phyloP scores from a whole-genome alignment of 2,113 vertebrate species.

The Planiliza haematocheilus region DNA sequence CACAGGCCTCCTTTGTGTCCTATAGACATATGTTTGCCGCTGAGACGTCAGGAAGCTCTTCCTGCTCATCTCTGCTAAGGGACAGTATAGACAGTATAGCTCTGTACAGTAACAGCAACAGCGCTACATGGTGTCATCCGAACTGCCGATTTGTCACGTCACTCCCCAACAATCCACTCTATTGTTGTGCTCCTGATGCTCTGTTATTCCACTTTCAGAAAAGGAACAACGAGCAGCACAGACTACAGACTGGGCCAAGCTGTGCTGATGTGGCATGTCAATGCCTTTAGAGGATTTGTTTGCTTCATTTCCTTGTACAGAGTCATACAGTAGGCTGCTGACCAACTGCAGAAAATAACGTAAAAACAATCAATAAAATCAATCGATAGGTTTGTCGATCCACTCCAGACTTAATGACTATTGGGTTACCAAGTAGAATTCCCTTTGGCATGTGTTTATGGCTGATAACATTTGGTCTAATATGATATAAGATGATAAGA shows the following conservation, averaged over 20 bases:
- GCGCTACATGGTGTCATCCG: constrained; percentile 20
- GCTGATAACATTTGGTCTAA: no score
- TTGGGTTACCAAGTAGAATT: not conserved
- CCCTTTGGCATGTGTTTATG: no score
- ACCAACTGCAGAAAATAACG: not conserved
- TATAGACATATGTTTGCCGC: not conserved
- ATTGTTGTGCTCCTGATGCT: constrained; percentile 51
- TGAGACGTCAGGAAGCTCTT: constrained; percentile 33
- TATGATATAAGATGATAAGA: no score
- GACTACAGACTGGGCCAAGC: not conserved
- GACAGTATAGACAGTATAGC: constrained; percentile 27
- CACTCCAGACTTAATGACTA: not conserved
- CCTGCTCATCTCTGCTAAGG: constrained; percentile 17
- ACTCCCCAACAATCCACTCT: constrained; percentile 49
- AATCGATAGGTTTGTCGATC: not conserved
- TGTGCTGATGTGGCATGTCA: constrained; percentile 14
- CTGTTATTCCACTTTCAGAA: not conserved
- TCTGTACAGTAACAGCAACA: constrained; percentile 36
- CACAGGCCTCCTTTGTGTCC: constrained; percentile 45
- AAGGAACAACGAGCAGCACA: constrained; percentile 5
- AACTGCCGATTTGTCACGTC: constrained; percentile 47
- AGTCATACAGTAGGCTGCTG: not conserved
- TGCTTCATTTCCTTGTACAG: not conserved
- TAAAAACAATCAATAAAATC: not conserved
- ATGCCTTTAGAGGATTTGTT: constrained; percentile 16